phyloP scores from a whole-genome alignment of 2,113 vertebrate genomes.

The Ceuthmochares aereus region DNA sequence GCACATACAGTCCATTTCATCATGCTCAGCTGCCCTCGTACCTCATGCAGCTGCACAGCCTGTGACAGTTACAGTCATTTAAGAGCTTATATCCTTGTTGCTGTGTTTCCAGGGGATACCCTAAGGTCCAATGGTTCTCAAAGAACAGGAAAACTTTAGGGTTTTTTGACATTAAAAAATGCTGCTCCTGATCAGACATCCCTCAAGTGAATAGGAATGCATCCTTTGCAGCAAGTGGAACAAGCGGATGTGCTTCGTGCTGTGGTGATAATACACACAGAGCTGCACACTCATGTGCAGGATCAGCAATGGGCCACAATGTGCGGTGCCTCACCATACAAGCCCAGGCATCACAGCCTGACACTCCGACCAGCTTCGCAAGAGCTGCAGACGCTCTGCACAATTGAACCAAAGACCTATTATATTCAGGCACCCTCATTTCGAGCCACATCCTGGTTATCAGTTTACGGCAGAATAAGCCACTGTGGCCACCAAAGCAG shows the following conservation, averaged over 20 bases:
- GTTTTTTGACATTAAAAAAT: neutral
- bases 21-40: neutral
- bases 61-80: neutral
- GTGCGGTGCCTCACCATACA: fast-evolving
- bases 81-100: neutral
- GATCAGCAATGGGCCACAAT: neutral
- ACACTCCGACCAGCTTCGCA: neutral
- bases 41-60: neutral
- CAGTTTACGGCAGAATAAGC: neutral
- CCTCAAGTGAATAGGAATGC: neutral
- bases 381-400: neutral
- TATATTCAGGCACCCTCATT: neutral
- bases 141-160: neutral
- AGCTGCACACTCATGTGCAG: fast-evolving
- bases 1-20: neutral
- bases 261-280: neutral
- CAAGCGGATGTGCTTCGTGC: neutral
- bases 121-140: neutral
- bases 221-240: neutral
- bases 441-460: neutral
- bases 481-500: conserved; percentile 23
- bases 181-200: neutral
- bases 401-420: neutral
- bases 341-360: neutral
- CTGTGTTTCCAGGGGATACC: neutral